phyloP scores from a whole-genome alignment of 1,140 invertebrate species.

The Cotesia vestalis region DNA sequence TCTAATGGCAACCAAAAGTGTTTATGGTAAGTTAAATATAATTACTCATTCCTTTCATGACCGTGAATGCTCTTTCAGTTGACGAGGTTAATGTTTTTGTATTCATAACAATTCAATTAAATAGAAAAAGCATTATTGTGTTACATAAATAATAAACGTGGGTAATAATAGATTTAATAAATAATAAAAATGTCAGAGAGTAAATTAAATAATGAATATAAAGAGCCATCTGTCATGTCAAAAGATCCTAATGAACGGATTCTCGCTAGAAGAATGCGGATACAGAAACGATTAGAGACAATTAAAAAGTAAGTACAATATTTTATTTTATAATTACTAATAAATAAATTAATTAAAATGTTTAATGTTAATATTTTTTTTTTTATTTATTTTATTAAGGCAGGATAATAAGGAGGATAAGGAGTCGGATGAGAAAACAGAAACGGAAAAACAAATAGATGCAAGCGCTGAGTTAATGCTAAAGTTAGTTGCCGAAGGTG shows the following conservation, averaged over 20 bases:
- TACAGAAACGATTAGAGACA: constrained; percentile 69
- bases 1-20: no score
- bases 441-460: constrained; percentile 69
- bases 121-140: background rate
- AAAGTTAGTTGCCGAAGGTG: constrained; percentile 72
- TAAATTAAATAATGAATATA: constrained; percentile 39
- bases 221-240: constrained; percentile 67
- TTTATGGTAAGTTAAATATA: no score
- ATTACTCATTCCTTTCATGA: no score
- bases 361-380: no score
- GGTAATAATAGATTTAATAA: background rate
- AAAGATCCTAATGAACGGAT: constrained; percentile 71
- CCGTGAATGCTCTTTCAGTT: background rate
- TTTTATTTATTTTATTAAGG: constrained; percentile 24
- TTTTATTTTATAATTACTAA: constrained; percentile 12
- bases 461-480: constrained; percentile 69
- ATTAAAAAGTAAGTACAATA: constrained; percentile 65
- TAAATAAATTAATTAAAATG: background rate
- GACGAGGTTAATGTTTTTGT: background rate
- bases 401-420: constrained; percentile 49
- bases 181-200: constrained; percentile 17
- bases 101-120: constrained; percentile 8
- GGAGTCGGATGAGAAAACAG: constrained; percentile 52
- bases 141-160: background rate
- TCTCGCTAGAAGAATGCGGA: constrained; percentile 69